Base-by-base conservation (phyloP, 2,113 vertebrate species). In the Catharus minimus region DNA sequence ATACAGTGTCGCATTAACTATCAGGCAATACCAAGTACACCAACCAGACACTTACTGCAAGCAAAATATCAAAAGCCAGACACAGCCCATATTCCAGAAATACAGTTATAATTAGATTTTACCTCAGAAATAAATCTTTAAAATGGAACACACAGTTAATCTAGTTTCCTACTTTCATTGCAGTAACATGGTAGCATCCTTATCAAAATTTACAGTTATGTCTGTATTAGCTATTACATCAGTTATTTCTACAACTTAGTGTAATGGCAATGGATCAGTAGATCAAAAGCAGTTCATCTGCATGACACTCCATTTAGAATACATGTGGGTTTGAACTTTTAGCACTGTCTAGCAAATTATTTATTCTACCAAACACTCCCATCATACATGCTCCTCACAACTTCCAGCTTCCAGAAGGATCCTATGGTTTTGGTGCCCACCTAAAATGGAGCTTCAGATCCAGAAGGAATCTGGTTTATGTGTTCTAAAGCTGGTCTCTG, bases 1-100 rank as follows among this genome's bases (percentile, higher is more conserved):
- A 30, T 11, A 18, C 32, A 79, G 38, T 55, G 38, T 14, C 39
- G 53, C 28, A 86, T 77, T 65, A 76, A 30, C 27, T 61, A 33
- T 41, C 5, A 15, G 33, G 46, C n/a, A 82, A 67, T 38, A 55
- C 16, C 22, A 89, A 47, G 14, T 58, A 50, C 21, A 64, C 39
- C 23, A 72, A 67, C 18, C 39, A 82, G 80, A 82, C 33, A 62
- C 10, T 78, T 47, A 67, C 33, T 6, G 44, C 53, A 75, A 85
- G 49, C 12, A n/a, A 89, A 87, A 69, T 85, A 82, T 18, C 75
- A 89, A 50, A 87, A 89, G 39, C 20, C 71, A 75, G 83, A 93
- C 50, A 47, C 57, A 90, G 30, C 6, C 15, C 67, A 44, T 86
- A 75, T 73, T 79, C 46, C 82, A 92, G 58, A 90, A 80, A 90